phyloP scores from a whole-genome alignment of 2,888 invertebrate species.

The Cerastoderma edule region DNA sequence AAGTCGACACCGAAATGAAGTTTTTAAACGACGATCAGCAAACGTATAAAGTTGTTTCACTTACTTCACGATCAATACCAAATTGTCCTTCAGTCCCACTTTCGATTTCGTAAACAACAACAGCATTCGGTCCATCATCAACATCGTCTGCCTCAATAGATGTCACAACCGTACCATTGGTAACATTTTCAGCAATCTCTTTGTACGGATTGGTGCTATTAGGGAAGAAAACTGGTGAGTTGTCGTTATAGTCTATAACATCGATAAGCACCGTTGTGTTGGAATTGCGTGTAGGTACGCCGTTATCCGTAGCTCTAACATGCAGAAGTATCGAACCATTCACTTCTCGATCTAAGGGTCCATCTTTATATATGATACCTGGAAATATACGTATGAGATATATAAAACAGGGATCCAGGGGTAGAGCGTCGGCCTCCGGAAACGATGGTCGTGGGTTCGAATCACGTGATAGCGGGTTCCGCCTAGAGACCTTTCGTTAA shows the following conservation, averaged over 20 bases:
- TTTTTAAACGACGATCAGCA: neutral
- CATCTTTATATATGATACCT: conserved; percentile 39
- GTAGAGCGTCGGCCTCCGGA: too few relatives aligned
- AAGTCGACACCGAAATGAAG: neutral
- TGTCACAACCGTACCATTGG: neutral
- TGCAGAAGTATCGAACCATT: conserved; percentile 7
- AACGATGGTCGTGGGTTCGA: too few relatives aligned
- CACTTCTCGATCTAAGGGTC: conserved; percentile 41
- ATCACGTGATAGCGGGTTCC: too few relatives aligned
- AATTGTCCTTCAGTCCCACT: conserved; percentile 20
- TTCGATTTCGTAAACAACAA: conserved; percentile 30
- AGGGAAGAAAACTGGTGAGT: conserved; percentile 20
- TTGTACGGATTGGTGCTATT: conserved; percentile 3
- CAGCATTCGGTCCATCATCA: conserved; percentile 35
- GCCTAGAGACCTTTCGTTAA: too few relatives aligned
- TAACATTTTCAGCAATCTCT: conserved; percentile 21
- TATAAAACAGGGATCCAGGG: too few relatives aligned
- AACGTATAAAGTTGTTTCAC: neutral
- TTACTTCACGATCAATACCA: neutral
- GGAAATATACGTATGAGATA: neutral
- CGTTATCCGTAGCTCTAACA: conserved; percentile 44
- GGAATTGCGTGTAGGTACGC: conserved; percentile 22
- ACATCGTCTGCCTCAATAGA: conserved; percentile 35
- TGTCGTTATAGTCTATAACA: conserved; percentile 39
- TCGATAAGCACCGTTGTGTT: conserved; percentile 19